phyloP scores from a whole-genome alignment of 1,140 invertebrate genomes.

The Euwallacea similis region DNA sequence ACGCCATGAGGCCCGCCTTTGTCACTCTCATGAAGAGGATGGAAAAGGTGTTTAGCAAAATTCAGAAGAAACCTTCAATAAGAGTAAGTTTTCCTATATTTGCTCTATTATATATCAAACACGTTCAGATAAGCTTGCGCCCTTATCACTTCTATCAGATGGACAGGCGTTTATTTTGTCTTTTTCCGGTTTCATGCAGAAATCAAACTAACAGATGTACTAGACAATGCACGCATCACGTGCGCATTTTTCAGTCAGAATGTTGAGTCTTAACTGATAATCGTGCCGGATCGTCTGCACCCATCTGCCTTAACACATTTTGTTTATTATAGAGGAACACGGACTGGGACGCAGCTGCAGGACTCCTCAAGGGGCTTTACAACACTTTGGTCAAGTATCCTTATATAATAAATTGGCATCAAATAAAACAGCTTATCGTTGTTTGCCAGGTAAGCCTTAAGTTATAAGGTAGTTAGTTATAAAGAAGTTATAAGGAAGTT shows the following conservation, averaged over 20 bases:
- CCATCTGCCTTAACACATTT: too few relatives aligned
- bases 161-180: too few relatives aligned
- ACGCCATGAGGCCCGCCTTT: slow-evolving; percentile 87
- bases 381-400: slow-evolving; percentile 90
- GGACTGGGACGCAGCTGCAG: slow-evolving; percentile 95
- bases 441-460: slow-evolving; percentile 73
- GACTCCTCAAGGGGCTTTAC: slow-evolving; percentile 91
- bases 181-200: too few relatives aligned
- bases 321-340: slow-evolving; percentile 72
- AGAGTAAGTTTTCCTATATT: slow-evolving; percentile 57
- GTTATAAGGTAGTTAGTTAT: neutral
- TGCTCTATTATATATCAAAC: too few relatives aligned
- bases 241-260: neutral
- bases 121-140: too few relatives aligned
- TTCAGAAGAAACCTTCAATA: slow-evolving; percentile 93
- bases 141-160: too few relatives aligned
- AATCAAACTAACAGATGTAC: too few relatives aligned
- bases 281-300: too few relatives aligned
- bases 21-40: slow-evolving; percentile 89
- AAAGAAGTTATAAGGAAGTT: neutral
- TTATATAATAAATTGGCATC: slow-evolving; percentile 95
- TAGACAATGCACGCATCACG: too few relatives aligned
- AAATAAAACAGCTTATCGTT: slow-evolving; percentile 85
- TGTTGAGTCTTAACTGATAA: neutral
- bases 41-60: slow-evolving; percentile 97